Conservation (phyloP, 2,797 vertebrate species). For the Natrix natrix region DNA sequence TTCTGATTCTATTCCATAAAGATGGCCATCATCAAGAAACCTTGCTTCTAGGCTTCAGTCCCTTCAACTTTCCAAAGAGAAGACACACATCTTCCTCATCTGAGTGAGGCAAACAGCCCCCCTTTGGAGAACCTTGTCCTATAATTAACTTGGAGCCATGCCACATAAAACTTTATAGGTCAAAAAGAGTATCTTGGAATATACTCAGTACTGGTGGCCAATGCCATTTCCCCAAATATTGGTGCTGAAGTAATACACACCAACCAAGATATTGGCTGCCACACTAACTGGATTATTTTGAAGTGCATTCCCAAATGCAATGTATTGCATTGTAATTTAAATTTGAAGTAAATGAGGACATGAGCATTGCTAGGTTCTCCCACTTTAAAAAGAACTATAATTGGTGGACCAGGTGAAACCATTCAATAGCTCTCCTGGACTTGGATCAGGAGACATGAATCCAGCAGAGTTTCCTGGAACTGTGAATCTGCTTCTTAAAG, state of each 20-base stretch:
- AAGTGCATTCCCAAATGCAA: background rate
- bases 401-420: background rate
- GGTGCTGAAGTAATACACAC: background rate
- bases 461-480: background rate
- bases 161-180: background rate
- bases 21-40: background rate
- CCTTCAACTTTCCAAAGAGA: background rate
- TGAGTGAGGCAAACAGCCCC: background rate
- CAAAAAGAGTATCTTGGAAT: background rate
- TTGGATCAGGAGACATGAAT: background rate
- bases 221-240: background rate
- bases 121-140: background rate
- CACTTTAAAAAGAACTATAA: background rate
- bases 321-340: background rate
- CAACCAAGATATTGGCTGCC: background rate
- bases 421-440: background rate
- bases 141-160: background rate
- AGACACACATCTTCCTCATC: background rate
- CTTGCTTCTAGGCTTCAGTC: background rate
- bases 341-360: background rate
- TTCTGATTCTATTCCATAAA: background rate
- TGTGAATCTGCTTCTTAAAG: background rate
- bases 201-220: background rate
- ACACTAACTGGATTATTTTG: background rate
- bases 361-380: background rate